phyloP scores from a whole-genome alignment of 2,113 vertebrate genomes.

The Columba janthina region DNA sequence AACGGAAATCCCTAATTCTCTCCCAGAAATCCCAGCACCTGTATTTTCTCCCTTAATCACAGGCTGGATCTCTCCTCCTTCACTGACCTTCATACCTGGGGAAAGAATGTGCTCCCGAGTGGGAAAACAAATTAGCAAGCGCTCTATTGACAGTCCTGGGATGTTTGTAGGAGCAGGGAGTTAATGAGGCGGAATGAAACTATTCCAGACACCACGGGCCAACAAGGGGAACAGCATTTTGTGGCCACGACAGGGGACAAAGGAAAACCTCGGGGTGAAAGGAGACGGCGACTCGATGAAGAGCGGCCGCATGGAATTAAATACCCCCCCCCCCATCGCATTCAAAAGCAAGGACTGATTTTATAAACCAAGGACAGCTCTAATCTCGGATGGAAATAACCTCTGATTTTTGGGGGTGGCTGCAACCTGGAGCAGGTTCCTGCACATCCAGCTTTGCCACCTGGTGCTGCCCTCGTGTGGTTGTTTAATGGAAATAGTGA shows the following conservation, averaged over 20 bases:
- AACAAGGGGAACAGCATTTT: background rate
- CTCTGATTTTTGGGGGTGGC: background rate
- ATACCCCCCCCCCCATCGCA: background rate
- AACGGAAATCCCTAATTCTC: background rate
- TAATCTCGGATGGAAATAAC: background rate
- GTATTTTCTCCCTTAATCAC: background rate
- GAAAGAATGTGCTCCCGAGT: background rate
- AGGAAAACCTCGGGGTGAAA: background rate
- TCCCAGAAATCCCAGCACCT: background rate
- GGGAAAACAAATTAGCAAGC: constrained; percentile 12
- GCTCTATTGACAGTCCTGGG: background rate
- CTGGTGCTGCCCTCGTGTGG: constrained; percentile 40
- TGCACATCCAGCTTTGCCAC: background rate
- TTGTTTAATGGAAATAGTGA: rapidly evolving
- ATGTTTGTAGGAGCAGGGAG: background rate
- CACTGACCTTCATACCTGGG: constrained; percentile 16
- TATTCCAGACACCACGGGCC: background rate
- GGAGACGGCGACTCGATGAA: background rate
- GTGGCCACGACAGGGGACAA: background rate
- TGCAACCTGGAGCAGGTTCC: rapidly evolving
- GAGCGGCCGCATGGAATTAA: background rate
- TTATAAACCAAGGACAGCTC: background rate
- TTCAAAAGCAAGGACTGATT: background rate
- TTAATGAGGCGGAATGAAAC: constrained; percentile 29
- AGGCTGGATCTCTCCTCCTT: background rate